phyloP scores from a whole-genome alignment of 2,113 vertebrate species.

The Phylloscopus whistleri region DNA sequence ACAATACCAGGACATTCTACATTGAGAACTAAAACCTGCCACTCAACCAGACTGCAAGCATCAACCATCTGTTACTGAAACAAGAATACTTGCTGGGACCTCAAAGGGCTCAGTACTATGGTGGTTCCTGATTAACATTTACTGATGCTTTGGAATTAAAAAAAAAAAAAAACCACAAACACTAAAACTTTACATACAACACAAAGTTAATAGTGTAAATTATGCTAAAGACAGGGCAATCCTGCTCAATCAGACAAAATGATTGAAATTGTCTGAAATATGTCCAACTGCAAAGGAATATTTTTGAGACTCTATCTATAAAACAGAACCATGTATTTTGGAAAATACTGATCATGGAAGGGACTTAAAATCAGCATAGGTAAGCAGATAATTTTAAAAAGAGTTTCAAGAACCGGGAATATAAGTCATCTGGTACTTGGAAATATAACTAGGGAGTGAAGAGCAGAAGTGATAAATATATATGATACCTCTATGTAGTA shows the following conservation, averaged over 20 bases:
- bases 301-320: neutral
- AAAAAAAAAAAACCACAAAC: neutral
- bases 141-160: neutral
- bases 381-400: neutral
- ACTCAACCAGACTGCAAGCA: neutral
- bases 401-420: neutral
- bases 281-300: neutral
- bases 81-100: neutral
- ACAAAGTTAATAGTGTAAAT: neutral
- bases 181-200: neutral
- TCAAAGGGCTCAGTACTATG: neutral
- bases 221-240: neutral
- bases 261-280: no score
- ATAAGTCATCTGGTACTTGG: neutral
- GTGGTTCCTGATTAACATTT: neutral
- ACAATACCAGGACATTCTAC: neutral
- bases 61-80: neutral
- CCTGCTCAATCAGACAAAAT: neutral
- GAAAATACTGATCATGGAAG: neutral
- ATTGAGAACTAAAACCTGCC: neutral
- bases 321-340: rapidly evolving
- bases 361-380: neutral
- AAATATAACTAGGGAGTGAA: neutral
- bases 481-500: neutral
- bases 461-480: neutral